These are phyloP conservation scores for Euleptes europaea DNA, from an alignment of 2,113 vertebrate genomes.

Conservation along the genomic window DNA sequence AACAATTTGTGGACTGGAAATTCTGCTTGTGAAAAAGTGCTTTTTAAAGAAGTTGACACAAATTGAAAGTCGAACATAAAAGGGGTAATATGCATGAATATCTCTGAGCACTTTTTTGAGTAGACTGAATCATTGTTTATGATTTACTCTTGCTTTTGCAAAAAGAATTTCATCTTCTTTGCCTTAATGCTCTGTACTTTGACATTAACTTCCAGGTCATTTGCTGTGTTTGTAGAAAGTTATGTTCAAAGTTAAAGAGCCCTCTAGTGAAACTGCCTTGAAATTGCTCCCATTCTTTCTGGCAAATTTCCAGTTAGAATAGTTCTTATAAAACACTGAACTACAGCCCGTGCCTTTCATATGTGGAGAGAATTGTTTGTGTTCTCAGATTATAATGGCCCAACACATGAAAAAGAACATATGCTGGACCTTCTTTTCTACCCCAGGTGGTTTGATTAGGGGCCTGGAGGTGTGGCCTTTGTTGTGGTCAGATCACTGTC, in stretches of 20 bases:
- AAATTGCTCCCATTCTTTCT: constrained; percentile 43
- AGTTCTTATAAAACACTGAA: constrained; percentile 11
- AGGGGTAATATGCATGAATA: constrained; percentile 14
- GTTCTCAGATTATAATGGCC: neutral
- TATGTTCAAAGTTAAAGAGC: constrained; percentile 68
- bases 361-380: neutral
- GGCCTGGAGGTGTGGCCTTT: too few species aligned
- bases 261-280: constrained; percentile 58
- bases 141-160: constrained; percentile 27
- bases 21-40: neutral
- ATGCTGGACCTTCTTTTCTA: too few species aligned
- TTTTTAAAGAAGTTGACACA: neutral
- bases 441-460: too few species aligned
- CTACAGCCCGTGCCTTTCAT: constrained; percentile 7
- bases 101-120: constrained; percentile 2
- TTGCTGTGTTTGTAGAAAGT: constrained; percentile 28
- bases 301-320: neutral
- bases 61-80: constrained; percentile 13
- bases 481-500: too few species aligned
- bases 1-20: neutral
- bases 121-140: constrained; percentile 17
- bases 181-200: constrained; percentile 24
- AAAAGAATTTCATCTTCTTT: constrained; percentile 30
- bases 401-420: too few species aligned
- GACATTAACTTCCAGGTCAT: constrained; percentile 63